Percentiles rank a stretch among this genome's conserved stretches.
phyloP scores from a whole-genome alignment of 1,140 invertebrate species.

The Macrobrachium nipponense region DNA sequence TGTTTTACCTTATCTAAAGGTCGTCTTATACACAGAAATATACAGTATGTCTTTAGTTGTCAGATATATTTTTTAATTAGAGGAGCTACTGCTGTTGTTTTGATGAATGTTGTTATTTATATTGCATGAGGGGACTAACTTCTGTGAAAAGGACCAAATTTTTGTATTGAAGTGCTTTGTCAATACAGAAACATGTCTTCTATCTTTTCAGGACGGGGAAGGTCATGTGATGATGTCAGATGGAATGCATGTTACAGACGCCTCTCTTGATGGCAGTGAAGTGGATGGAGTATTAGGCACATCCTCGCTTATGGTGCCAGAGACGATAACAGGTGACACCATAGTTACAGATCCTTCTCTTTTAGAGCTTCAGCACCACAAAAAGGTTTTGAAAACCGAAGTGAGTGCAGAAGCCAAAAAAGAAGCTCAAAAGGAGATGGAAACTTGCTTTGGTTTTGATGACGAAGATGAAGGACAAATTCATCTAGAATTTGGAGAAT shows the following conservation, averaged over 20 bases:
- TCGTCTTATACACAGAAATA: too few species aligned
- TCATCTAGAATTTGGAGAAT: too few species aligned
- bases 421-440: conserved; percentile 77
- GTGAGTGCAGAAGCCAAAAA: conserved; percentile 67
- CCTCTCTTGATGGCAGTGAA: conserved; percentile 40
- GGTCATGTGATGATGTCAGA: conserved; percentile 61
- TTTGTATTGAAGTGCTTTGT: too few species aligned
- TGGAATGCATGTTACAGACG: conserved; percentile 48
- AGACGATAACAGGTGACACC: conserved; percentile 55
- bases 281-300: conserved; percentile 33
- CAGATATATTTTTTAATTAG: too few species aligned
- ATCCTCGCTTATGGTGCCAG: conserved; percentile 53
- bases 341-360: conserved; percentile 34
- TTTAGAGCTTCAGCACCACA: conserved; percentile 57
- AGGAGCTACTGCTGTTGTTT: too few species aligned
- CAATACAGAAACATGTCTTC: background rate
- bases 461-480: conserved; percentile 65
- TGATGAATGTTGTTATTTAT: too few species aligned
- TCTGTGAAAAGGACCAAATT: too few species aligned
- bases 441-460: conserved; percentile 89
- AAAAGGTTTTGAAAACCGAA: conserved; percentile 51
- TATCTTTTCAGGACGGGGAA: conserved; percentile 50
- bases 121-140: too few species aligned
- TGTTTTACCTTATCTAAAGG: too few species aligned
- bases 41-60: too few species aligned